A percentile compares a stretch with the other conserved stretches of the same genome.
Conservation (phyloP, 2,888 invertebrate species). For the Hyppa rectilinea region DNA sequence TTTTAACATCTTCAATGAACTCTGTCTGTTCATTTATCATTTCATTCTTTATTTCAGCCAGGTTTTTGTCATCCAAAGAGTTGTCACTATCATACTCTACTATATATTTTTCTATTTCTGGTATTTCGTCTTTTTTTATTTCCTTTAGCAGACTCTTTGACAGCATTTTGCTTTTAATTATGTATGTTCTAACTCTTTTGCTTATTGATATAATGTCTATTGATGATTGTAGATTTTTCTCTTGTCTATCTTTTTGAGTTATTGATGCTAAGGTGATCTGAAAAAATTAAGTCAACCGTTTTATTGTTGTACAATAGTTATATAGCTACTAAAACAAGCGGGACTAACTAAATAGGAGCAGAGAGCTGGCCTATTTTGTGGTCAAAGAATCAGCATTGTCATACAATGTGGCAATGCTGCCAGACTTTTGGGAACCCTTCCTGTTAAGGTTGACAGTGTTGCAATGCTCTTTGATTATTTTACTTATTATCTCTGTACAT, state of each 20-base stretch:
- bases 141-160: not conserved
- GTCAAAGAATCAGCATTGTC: no score
- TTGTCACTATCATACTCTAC: conserved; percentile 32
- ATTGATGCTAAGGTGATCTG: conserved; percentile 55
- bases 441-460: no score
- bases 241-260: conserved; percentile 36
- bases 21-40: not conserved
- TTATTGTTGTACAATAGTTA: not conserved
- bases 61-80: conserved; percentile 28
- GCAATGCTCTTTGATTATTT: no score
- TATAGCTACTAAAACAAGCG: no score
- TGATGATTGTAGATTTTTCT: conserved; percentile 39
- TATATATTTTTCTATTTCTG: conserved; percentile 27
- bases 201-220: conserved; percentile 28
- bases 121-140: not conserved
- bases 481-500: no score
- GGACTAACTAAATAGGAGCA: no score
- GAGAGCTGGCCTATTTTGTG: no score
- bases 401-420: no score
- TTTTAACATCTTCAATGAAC: not conserved
- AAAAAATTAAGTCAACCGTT: conserved; percentile 13
- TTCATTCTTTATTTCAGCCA: conserved; percentile 44
- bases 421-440: no score
- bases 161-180: conserved; percentile 21
- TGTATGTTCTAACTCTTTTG: conserved; percentile 46